A percentile compares a stretch with the other conserved stretches of the same genome.
These are phyloP conservation scores for Momotus momota DNA, from an alignment of 2,797 vertebrate species.

Conservation along the genomic window DNA sequence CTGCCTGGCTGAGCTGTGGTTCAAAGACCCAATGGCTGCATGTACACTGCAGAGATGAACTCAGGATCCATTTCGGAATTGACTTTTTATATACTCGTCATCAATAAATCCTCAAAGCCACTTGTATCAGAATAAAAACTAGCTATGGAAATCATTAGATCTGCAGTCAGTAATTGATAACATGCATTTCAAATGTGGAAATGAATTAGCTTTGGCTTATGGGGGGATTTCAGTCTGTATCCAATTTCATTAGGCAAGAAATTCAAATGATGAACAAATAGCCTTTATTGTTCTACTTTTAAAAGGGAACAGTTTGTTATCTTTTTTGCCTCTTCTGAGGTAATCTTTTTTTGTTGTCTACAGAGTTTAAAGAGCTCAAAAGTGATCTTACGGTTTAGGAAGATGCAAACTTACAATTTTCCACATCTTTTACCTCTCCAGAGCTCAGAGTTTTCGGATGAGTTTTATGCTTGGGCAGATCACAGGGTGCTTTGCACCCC, in stretches of 20 bases:
- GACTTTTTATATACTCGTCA: slow-evolving; percentile 17
- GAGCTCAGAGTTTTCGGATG: neutral
- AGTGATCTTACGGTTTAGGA: neutral
- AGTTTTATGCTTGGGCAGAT: neutral
- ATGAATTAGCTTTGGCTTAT: slow-evolving; percentile 57
- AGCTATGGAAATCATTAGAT: slow-evolving; percentile 60
- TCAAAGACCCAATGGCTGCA: neutral
- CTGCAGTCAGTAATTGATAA: slow-evolving; percentile 66
- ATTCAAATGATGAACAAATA: slow-evolving; percentile 30
- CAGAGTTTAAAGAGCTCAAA: neutral
- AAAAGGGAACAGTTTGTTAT: neutral
- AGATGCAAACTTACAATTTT: neutral
- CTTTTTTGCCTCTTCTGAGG: neutral
- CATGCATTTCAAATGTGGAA: slow-evolving; percentile 45
- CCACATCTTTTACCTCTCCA: neutral
- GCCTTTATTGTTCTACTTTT: slow-evolving; percentile 51
- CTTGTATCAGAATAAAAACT: slow-evolving; percentile 30
- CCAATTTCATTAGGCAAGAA: slow-evolving; percentile 64
- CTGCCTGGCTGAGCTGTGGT: neutral
- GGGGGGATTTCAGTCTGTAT: slow-evolving; percentile 31
- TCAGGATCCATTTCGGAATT: neutral
- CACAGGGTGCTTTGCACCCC: neutral
- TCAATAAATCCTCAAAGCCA: slow-evolving; percentile 59
- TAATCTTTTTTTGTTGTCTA: neutral
- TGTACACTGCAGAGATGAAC: neutral